Evolutionary conservation across 2,113 vertebrate species (phyloP).

Genomic region (Sinocyclocheilus maitianheensis): DNA sequence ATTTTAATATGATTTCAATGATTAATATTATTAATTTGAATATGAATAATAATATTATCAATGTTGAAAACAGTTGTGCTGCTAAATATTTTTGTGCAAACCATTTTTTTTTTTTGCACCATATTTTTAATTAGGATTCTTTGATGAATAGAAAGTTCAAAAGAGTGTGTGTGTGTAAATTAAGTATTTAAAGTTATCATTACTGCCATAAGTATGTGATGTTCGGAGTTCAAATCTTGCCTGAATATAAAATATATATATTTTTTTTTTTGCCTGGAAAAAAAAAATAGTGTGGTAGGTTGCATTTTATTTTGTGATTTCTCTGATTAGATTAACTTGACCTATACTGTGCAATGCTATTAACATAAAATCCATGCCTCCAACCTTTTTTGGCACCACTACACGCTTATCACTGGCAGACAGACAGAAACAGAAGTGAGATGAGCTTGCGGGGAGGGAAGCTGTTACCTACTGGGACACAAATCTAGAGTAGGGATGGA

Average conservation of each 20-base stretch:
- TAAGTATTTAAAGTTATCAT: background rate
- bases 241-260: background rate
- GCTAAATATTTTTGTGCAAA: too few relatives aligned
- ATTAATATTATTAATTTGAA: too few relatives aligned
- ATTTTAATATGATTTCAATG: too few relatives aligned
- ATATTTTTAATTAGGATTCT: background rate
- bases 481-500: background rate
- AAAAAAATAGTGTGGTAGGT: background rate
- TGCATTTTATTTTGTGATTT: background rate
- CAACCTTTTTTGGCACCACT: background rate
- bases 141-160: background rate
- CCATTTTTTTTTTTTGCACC: too few relatives aligned
- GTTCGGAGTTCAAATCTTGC: background rate
- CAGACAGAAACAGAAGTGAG: background rate
- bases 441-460: background rate
- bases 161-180: too few relatives aligned
- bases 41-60: too few relatives aligned
- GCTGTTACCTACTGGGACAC: background rate
- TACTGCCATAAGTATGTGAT: background rate
- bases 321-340: constrained; percentile 11
- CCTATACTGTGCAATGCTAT: background rate
- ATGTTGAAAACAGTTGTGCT: too few relatives aligned
- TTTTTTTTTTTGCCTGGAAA: background rate
- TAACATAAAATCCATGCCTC: background rate
- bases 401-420: background rate